These are phyloP conservation scores for Pygoscelis antarcticus DNA, from an alignment of 2,113 vertebrate species.

Conservation along the genomic window DNA sequence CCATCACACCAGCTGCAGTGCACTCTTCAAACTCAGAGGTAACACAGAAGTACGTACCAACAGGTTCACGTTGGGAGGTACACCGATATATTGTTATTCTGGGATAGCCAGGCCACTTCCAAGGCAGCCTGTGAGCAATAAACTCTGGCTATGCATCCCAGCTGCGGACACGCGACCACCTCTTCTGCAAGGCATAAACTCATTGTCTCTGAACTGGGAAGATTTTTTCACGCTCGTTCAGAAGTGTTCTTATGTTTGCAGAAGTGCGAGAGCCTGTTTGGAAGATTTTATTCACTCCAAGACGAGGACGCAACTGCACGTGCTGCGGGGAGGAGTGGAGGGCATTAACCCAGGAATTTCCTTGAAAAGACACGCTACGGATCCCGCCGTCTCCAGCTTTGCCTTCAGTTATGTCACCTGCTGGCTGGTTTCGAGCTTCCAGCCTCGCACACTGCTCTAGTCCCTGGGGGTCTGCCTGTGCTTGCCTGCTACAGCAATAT, in stretches of 20 bases:
- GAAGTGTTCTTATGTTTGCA: background rate
- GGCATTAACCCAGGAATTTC: background rate
- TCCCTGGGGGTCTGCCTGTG: background rate
- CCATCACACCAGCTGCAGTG: background rate
- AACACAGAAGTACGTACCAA: accelerated
- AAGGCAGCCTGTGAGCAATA: background rate
- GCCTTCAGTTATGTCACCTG: background rate
- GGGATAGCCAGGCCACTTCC: background rate
- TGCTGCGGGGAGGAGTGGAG: background rate
- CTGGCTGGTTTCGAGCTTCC: background rate
- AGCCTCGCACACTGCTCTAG: background rate
- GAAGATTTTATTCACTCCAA: background rate
- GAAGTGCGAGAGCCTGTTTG: background rate
- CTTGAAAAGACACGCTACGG: background rate
- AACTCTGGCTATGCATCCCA: background rate
- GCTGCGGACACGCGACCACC: background rate
- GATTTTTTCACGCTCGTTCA: background rate
- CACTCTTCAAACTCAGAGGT: background rate
- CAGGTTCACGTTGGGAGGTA: accelerated
- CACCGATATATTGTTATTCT: background rate
- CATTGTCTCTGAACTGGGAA: background rate
- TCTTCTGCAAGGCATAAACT: background rate
- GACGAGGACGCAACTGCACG: accelerated
- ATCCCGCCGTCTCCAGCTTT: background rate
- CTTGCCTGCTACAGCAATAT: background rate